Base-by-base conservation (phyloP, 2,888 invertebrate species). In the Shargacucullia verbasci region DNA sequence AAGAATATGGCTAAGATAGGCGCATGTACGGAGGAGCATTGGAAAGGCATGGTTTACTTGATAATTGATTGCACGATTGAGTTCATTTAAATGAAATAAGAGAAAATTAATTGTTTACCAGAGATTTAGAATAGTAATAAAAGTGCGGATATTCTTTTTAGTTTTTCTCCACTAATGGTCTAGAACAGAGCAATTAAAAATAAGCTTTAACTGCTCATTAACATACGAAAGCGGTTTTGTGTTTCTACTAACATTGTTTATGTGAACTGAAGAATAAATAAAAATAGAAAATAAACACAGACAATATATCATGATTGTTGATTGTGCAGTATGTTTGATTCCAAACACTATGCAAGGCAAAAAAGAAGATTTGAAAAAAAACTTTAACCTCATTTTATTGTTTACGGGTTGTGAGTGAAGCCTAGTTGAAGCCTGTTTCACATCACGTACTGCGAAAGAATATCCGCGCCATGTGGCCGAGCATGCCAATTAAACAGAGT, bases 61-160 rank as follows among this genome's bases (percentile, higher is more conserved):
- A 12, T 59, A 11, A 29, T 33, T 29, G 4, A 14, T 27, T 29
- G n/a, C 12, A n/a, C 20, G 3, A 9, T 13, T 31, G 11, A 29
- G 10, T 40, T 35, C 8, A 46, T 5, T 7, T 14, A 25, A 38
- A 14, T 38, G 0, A 25, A 59, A 33, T 47, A n/a, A 38, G 20
- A 31, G 9, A 25, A 6, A 50, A 50, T 39, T 53, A 12, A 8
- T 29, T 2, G 10, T 34, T 7, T 34, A 39, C 27, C 35, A 5
- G 38, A 39, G 33, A 59, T 41, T 41, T 37, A 67, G 11, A 35
- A 34, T 8, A 9, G 29, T 29, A 61, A 38, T 56, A 48, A 47
- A 50, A 13, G 1, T 38, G 15, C 8, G 35, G 0, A 48, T 25
- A 38, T 11, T 33, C 8, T 9, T 44, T 39, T 55, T 27, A 15